Percentiles rank a stretch among this genome's conserved stretches.
Conservation (phyloP, 2,888 invertebrate genomes). For the Melanostoma mellinum region DNA sequence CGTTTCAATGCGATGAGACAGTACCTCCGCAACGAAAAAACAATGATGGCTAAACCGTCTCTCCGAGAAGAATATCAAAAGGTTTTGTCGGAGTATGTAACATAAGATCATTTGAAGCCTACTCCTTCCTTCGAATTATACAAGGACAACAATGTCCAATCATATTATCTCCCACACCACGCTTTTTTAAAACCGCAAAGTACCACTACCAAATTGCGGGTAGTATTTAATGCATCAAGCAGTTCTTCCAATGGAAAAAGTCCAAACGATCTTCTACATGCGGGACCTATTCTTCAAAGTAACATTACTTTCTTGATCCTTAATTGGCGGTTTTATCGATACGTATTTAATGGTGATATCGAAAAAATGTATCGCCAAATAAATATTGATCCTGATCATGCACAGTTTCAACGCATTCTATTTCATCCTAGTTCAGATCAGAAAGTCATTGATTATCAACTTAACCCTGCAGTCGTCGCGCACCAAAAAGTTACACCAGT, state of each 20-base stretch:
- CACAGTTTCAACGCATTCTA: conserved; percentile 13
- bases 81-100: too few species aligned
- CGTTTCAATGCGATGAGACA: too few species aligned
- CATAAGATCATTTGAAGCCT: conserved; percentile 2
- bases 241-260: background rate
- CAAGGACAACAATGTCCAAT: background rate
- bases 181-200: conserved; percentile 12
- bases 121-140: background rate
- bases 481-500: too few species aligned
- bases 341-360: conserved; percentile 13
- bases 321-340: conserved; percentile 3
- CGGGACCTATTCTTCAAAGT: conserved; percentile 10
- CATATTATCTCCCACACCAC: conserved; percentile 2
- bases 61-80: too few species aligned
- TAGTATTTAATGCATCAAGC: conserved; percentile 6
- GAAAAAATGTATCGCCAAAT: conserved; percentile 22
- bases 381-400: conserved; percentile 7
- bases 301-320: conserved; percentile 10
- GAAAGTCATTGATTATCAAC: conserved; percentile 4
- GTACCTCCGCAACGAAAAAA: too few species aligned
- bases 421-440: background rate
- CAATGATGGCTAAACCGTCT: too few species aligned
- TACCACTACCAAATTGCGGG: conserved; percentile 2
- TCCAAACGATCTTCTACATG: conserved; percentile 4
- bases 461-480: too few species aligned